phyloP scores from a whole-genome alignment of 2,113 vertebrate genomes.

The Eulacestoma nigropectus region DNA sequence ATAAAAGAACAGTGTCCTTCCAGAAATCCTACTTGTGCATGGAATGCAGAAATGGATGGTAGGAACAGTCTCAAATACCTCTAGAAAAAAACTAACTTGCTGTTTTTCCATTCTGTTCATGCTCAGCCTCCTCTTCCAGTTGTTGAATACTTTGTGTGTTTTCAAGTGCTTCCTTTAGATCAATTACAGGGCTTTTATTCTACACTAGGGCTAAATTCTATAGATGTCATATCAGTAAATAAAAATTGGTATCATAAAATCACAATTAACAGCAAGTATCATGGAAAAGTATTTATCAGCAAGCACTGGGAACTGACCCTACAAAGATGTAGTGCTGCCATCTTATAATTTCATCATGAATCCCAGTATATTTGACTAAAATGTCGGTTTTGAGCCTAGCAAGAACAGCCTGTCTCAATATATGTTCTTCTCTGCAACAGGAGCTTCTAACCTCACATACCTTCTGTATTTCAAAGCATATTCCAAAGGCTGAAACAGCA shows the following conservation, averaged over 20 bases:
- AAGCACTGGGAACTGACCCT: background rate
- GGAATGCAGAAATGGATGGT: background rate
- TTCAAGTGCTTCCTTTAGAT: background rate
- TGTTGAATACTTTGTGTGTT: background rate
- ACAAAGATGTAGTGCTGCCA: background rate
- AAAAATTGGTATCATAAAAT: background rate
- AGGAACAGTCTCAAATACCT: background rate
- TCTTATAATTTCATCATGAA: background rate
- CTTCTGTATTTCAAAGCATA: background rate
- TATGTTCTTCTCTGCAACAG: background rate
- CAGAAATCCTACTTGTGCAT: background rate
- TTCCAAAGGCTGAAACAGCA: background rate
- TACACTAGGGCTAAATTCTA: background rate
- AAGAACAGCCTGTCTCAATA: background rate
- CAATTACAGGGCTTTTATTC: background rate
- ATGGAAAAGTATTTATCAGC: background rate
- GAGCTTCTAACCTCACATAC: background rate
- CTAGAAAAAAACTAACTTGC: background rate
- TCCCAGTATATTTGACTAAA: background rate
- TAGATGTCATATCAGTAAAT: background rate
- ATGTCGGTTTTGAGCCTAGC: background rate
- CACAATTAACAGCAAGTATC: background rate
- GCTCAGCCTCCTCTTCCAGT: background rate
- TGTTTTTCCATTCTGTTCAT: background rate
- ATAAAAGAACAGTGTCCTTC: background rate